phyloP scores from a whole-genome alignment of 2,888 invertebrate species.

The Idaea dimidiata region DNA sequence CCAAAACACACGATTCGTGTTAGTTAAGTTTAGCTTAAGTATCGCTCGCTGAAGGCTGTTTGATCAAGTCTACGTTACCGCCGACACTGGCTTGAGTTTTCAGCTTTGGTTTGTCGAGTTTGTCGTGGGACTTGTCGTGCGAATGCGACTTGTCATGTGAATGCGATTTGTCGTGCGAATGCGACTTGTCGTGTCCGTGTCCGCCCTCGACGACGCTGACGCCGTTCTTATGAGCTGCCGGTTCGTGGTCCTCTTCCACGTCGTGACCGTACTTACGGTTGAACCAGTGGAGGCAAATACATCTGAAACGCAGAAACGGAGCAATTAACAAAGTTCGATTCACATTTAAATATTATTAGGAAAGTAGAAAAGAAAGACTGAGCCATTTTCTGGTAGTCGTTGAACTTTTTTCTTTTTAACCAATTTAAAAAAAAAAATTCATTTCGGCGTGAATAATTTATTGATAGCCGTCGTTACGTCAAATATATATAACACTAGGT shows the following conservation, averaged over 20 bases:
- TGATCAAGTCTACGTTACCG: slow-evolving; percentile 82
- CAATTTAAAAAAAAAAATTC: no score
- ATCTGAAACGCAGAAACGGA: slow-evolving; percentile 52
- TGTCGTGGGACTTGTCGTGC: slow-evolving; percentile 26
- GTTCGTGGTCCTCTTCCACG: slow-evolving; percentile 62
- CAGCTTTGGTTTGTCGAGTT: slow-evolving; percentile 49
- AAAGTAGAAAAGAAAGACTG: no score
- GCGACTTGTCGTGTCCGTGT: slow-evolving; percentile 37
- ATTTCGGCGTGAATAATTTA: no score
- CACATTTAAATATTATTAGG: neutral
- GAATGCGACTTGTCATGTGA: slow-evolving; percentile 27
- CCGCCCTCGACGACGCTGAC: slow-evolving; percentile 73
- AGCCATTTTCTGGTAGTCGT: no score
- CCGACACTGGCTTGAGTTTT: slow-evolving; percentile 71
- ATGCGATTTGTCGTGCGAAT: slow-evolving; percentile 19
- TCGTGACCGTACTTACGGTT: slow-evolving; percentile 72
- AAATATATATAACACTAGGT: no score
- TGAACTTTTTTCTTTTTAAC: no score
- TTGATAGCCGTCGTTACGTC: no score
- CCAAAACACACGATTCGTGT: neutral
- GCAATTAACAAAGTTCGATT: no score
- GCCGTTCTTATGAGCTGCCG: slow-evolving; percentile 68
- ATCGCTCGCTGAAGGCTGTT: slow-evolving; percentile 72
- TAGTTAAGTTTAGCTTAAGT: slow-evolving; percentile 53
- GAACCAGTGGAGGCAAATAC: slow-evolving; percentile 84